Conservation (phyloP, 1,140 invertebrate species). For the Ctenoplectra terminalis region DNA sequence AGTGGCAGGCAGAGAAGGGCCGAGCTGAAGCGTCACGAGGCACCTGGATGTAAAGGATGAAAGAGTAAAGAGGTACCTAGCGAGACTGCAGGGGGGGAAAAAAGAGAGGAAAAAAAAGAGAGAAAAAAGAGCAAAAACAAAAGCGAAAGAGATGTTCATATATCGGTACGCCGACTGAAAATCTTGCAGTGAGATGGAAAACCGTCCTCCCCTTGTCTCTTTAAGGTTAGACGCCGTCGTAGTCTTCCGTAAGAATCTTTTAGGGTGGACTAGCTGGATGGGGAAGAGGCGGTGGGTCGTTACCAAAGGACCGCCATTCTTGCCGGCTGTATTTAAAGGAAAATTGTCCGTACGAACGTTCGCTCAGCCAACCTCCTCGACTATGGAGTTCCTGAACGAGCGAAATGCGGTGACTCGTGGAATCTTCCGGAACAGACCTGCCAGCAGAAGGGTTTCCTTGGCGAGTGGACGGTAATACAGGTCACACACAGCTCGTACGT, state of each 20-base stretch:
- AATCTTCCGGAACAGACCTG: slow-evolving; percentile 49
- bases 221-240: slow-evolving; percentile 45
- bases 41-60: neutral
- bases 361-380: neutral
- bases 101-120: neutral
- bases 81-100: neutral
- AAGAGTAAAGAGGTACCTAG: neutral
- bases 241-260: slow-evolving; percentile 54
- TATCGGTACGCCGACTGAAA: slow-evolving; percentile 6
- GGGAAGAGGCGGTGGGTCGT: slow-evolving; percentile 49
- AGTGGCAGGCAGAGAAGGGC: slow-evolving; percentile 11
- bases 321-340: slow-evolving; percentile 71
- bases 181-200: slow-evolving; percentile 51
- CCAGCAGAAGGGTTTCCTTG: slow-evolving; percentile 20
- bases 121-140: neutral
- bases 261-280: slow-evolving; percentile 16
- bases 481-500: slow-evolving; percentile 29
- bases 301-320: slow-evolving; percentile 60
- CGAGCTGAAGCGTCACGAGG: neutral
- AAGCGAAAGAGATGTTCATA: slow-evolving; percentile 2
- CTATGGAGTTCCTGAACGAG: slow-evolving; percentile 40
- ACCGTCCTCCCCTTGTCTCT: slow-evolving; percentile 43
- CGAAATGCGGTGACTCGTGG: slow-evolving; percentile 64
- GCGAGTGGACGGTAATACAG: slow-evolving; percentile 47
- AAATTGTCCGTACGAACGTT: slow-evolving; percentile 66